A percentile compares a stretch with the other conserved stretches of the same genome.
Conservation (phyloP, 2,888 invertebrate genomes). For the Limnephilus lunatus region DNA sequence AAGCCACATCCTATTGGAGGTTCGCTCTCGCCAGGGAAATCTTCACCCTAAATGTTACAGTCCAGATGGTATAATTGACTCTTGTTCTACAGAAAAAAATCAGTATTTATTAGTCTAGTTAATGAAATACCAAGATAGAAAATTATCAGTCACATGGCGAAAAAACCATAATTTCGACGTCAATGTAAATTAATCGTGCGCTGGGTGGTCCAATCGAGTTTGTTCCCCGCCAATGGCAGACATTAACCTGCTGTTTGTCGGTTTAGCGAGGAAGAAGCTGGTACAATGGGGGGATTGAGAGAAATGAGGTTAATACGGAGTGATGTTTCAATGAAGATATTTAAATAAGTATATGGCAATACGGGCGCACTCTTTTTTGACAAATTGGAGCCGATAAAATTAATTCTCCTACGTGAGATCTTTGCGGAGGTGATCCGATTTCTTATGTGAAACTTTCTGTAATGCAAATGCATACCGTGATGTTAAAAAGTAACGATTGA, state of each 20-base stretch:
- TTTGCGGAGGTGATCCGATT: not conserved
- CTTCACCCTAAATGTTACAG: no score
- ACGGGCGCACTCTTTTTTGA: not conserved
- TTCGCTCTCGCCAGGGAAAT: no score
- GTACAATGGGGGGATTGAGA: conserved; percentile 24
- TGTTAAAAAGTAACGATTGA: not conserved
- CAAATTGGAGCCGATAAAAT: not conserved
- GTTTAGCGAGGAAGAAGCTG: conserved; percentile 21
- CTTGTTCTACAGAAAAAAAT: not conserved
- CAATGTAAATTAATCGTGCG: not conserved
- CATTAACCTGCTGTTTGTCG: conserved; percentile 30
- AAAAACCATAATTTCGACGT: not conserved
- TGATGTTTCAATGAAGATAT: conserved; percentile 44
- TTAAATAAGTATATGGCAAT: conserved; percentile 39
- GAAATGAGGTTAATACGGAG: conserved; percentile 32
- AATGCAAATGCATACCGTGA: not conserved
- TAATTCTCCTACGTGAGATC: not conserved
- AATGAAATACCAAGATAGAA: not conserved
- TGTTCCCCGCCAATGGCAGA: not conserved
- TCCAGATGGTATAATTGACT: not conserved
- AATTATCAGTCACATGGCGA: not conserved
- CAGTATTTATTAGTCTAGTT: not conserved
- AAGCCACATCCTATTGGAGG: no score
- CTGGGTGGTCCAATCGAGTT: conserved; percentile 2
- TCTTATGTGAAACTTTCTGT: not conserved